Percentiles rank a stretch among this genome's conserved stretches.
Conservation (phyloP, 2,113 vertebrate genomes). For the Rhinolophus sinicus region DNA sequence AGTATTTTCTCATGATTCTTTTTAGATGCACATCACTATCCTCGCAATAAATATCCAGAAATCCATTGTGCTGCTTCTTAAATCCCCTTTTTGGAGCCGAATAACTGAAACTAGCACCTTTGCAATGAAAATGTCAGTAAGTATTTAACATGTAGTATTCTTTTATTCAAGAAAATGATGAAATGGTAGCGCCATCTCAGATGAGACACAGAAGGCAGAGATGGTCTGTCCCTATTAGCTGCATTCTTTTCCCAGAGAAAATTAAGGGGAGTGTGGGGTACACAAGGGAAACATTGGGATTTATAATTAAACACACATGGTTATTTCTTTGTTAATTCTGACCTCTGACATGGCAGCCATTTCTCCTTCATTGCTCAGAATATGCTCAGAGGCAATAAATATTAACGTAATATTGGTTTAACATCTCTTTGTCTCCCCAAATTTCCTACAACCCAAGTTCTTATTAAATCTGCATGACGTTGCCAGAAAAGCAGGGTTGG, state of each 20-base stretch:
- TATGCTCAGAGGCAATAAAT: background rate
- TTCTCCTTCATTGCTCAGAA: background rate
- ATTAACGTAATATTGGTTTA: slow-evolving; percentile 50
- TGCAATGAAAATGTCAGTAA: slow-evolving; percentile 67
- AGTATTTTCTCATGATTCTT: slow-evolving; percentile 35
- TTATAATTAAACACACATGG: slow-evolving; percentile 29
- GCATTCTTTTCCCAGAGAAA: background rate
- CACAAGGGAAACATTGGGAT: background rate
- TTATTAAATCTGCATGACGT: slow-evolving; percentile 71
- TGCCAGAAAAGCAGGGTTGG: slow-evolving; percentile 30
- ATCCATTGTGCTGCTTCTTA: background rate
- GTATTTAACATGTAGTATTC: slow-evolving; percentile 51
- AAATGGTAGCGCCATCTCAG: background rate
- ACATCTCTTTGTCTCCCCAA: slow-evolving; percentile 65
- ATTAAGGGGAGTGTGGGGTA: background rate
- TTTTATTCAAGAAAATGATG: slow-evolving; percentile 44
- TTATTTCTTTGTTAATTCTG: slow-evolving; percentile 59
- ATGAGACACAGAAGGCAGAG: slow-evolving; percentile 22
- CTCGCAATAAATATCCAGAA: slow-evolving; percentile 53
- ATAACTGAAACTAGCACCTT: slow-evolving; percentile 55
- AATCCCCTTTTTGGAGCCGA: slow-evolving; percentile 44
- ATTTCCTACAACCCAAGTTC: slow-evolving; percentile 60
- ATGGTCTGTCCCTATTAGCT: slow-evolving; percentile 10
- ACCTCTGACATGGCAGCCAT: slow-evolving; percentile 42
- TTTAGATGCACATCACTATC: slow-evolving; percentile 6